Evolutionary conservation across 2,113 vertebrate species (phyloP), one percentile per base, ranked within the genome.

Genomic region (Eudyptes chrysolophus): DNA sequence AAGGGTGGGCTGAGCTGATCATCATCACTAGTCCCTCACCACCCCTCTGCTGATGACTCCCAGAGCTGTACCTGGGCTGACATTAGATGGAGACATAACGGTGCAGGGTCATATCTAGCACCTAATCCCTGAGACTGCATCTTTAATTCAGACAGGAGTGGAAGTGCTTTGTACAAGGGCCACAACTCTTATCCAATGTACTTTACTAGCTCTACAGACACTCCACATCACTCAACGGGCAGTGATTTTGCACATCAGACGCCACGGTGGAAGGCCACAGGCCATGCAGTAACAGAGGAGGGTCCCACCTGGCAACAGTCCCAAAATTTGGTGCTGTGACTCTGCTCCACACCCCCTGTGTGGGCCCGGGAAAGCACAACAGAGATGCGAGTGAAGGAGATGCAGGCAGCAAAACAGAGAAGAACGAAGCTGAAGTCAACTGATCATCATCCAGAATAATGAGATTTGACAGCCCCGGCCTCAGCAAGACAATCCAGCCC

Each of bases 41-140:
- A 5, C 32, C 15, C 13, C 44, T 30, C 49, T 48, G 51, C 71
- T 27, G 52, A 2, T 17, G 6, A 3, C 18, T 48, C 61, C 30
- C 62, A 8, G 62, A 61, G 58, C 36, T 5, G 0, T 10, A 9
- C 17, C 72, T 36, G 38, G 34, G 34, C 51, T 89, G 49, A 4
- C 15, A 2, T 0, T 12, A 26, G 36, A 12, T 9, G 15, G 71
- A 32, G 27, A 34, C 6, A 1, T 0, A 48, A 9, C 0, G 0
- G 27, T 12, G 26, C 44, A 14, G 36, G 61, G 57, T 34, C 10
- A 1, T 7, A 1, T 1, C 42, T 10, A 13, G n/a, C 11, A 8
- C 38, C 57, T 11, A 5, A 30, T 22, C 36, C 70, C 68, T 16
- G 6, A 19, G 38, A 65, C 1, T 11, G 13, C 60, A 40, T 10